Evolutionary conservation across 2,113 vertebrate genomes (phyloP), one percentile per base, ranked within the genome.

Genomic region (Paracanthobrama guichenoti): DNA sequence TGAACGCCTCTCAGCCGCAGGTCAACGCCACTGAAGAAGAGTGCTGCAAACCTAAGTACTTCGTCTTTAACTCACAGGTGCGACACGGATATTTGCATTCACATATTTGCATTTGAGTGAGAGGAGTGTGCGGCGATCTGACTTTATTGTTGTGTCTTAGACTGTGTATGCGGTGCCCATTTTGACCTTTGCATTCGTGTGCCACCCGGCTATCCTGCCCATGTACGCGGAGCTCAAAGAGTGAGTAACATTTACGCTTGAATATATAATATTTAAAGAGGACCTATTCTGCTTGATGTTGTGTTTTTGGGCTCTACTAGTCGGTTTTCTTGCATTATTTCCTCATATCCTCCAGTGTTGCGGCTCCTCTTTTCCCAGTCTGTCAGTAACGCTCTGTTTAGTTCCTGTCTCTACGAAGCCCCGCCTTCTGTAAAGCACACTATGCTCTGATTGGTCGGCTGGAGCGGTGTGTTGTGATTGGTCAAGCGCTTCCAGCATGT

Each of bases 171-270:
- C 98, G 24, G 92, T 99, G 76, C 98, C 98, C 18, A 99, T 99
- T 91, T 90, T 99, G 88, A 97, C 96, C 1, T 99, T 99, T 78
- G 98, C 98, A 71, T 99, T 99, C 35, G 98, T 99, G 84, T 99
- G 97, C 88, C 98, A 99, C 90, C 98, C 98, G 44, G 96, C 96
- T 78, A 94, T 99, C 89, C 95, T 99, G 91, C 98, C 98, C 85
- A 99, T 99, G 93, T 99, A 99, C 42, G 96, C 97, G 91, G 97
- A 99, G 87, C 94, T 99, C 35, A 99, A 98, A 93, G 92, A 95
- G 98, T 99, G 90, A 95, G 93, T 94, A 5, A 31, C 2, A 28
- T 60, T 74, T 13, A 22, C 31, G 12, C 42, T 14, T 73, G 0
- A 28, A n/a, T 24, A 20, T 18, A 53, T 13, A 9, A 31, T n/a